Percentiles rank a stretch among this genome's conserved stretches.
Evolutionary conservation across 2,113 vertebrate genomes (phyloP).

Genomic region (Tachycineta bicolor): DNA sequence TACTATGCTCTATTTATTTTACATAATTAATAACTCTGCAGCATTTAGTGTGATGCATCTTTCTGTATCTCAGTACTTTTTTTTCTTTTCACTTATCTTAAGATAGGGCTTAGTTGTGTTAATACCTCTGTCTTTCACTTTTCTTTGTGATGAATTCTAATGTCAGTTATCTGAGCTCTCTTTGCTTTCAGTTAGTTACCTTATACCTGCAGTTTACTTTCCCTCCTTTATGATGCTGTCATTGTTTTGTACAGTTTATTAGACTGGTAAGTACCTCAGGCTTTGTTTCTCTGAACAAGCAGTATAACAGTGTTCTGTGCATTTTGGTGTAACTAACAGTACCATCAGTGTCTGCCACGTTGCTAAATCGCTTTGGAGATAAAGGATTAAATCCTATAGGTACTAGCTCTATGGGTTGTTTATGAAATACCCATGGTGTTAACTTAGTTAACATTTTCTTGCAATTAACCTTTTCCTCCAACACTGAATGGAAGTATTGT

Average conservation of each 20-base stretch:
- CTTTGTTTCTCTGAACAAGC: conserved; percentile 61
- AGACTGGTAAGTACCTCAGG: conserved; percentile 91
- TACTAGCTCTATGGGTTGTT: neutral
- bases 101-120: neutral
- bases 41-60: neutral
- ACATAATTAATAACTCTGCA: neutral
- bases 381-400: neutral
- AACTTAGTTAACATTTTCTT: neutral
- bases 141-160: conserved; percentile 62
- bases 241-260: conserved; percentile 92
- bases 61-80: neutral
- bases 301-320: conserved; percentile 59
- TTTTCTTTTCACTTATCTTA: neutral
- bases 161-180: conserved; percentile 70
- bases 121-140: neutral
- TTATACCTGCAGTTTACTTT: conserved; percentile 81
- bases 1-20: neutral
- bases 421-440: neutral
- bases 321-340: conserved; percentile 77
- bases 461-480: neutral
- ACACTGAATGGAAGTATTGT: neutral
- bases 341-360: neutral
- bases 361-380: neutral
- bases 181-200: conserved; percentile 74
- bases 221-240: conserved; percentile 82